These are phyloP conservation scores for Metellina segmentata DNA, from an alignment of 2,888 invertebrate species.

Conservation along the genomic window DNA sequence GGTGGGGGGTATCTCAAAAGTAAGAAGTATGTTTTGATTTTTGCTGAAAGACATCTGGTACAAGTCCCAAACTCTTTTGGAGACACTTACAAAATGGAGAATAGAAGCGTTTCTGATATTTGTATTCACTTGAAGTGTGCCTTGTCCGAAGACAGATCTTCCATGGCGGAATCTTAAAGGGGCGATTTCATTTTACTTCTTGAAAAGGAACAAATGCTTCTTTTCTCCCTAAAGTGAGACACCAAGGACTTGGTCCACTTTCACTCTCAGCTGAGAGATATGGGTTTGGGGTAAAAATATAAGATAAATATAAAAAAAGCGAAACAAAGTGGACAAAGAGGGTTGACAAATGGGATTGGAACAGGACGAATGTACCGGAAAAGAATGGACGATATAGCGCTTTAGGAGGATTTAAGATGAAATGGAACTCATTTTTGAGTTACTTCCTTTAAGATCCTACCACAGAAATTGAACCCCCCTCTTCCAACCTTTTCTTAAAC, in stretches of 20 bases:
- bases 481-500: neutral
- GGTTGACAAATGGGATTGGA: slow-evolving; percentile 74
- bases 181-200: neutral
- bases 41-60: neutral
- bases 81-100: neutral
- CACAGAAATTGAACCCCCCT: slow-evolving; percentile 27
- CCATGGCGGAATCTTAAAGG: neutral
- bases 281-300: slow-evolving; percentile 5
- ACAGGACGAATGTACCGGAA: slow-evolving; percentile 72
- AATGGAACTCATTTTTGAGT: slow-evolving; percentile 74
- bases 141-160: neutral
- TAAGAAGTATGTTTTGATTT: slow-evolving; percentile 11
- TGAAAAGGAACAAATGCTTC: neutral
- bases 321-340: slow-evolving; percentile 68
- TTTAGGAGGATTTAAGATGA: slow-evolving; percentile 71
- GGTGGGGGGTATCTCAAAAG: neutral
- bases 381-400: slow-evolving; percentile 70
- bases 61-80: neutral
- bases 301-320: slow-evolving; percentile 10
- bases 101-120: neutral
- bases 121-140: neutral
- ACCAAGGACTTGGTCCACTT: slow-evolving; percentile 31
- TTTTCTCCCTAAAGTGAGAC: neutral
- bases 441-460: slow-evolving; percentile 55
- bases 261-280: neutral